Evolutionary conservation across 1,140 invertebrate genomes (phyloP), one percentile per base, ranked within the genome.

Genomic region (Drosophila arizonae): DNA sequence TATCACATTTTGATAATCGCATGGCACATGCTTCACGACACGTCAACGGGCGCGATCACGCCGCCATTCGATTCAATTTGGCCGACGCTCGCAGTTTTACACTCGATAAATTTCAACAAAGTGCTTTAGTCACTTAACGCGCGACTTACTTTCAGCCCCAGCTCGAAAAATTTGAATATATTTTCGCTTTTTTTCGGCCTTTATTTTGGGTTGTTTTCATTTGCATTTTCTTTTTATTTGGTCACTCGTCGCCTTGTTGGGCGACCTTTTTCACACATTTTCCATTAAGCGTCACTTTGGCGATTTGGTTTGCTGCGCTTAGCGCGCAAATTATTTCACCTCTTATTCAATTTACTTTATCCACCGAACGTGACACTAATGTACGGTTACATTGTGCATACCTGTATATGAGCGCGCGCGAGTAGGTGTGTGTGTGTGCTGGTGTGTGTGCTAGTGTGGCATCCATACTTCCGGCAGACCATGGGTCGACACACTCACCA

Each of bases 1-100:
- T 81, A 89, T 90, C 79, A 66, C 79, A 77, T 71, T 85, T 90
- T 79, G 84, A 89, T 89, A 84, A 89, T 89, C 80, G 78, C 67
- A 57, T 55, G 68, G 69, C 77, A 88, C 76, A 89, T 90, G 74
- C 73, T 86, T 85, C 72, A 84, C 67, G 55, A 66, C 80, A 82
- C 76, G 76, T 82, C 79, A 81, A 51, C 79, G 79, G 48, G 48
- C 67, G 56, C 78, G 72, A 60, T 46, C 39, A 39, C 57, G 30
- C 55, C 61, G 76, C 68, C 72, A 82, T 82, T 84, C 80, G 69
- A 84, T 82, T 82, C 76, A 82, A 82, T 82, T 82, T 82, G 76
- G 75, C n/a, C 66, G 50, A 21, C 48, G 52, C 55, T 71, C 51
- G 45, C 67, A 45, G 36, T 50, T 70, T 76, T 69, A 36, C 74